Percentiles rank a stretch among this genome's conserved stretches.
These are phyloP conservation scores for Psittacula echo DNA, from an alignment of 2,797 vertebrate genomes.

Conservation along the genomic window DNA sequence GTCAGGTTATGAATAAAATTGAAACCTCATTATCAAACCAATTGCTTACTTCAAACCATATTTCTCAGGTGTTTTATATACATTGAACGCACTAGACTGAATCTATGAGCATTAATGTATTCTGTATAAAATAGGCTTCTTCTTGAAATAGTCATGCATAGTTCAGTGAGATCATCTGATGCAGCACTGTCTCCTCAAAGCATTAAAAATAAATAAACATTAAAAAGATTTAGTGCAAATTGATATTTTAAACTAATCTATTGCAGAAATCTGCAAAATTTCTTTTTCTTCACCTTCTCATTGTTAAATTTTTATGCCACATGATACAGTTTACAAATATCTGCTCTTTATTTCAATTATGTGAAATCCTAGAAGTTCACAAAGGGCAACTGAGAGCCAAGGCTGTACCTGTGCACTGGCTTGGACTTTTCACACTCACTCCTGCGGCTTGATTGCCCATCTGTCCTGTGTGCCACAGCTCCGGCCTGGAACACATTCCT, in stretches of 20 bases:
- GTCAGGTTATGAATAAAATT: neutral
- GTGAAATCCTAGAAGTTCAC: neutral
- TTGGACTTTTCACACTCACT: neutral
- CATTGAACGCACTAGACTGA: neutral
- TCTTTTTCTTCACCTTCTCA: neutral
- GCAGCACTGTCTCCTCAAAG: slow-evolving; percentile 12
- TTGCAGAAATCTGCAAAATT: neutral
- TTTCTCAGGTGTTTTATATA: neutral
- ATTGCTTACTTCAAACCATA: neutral
- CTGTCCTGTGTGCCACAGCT: neutral
- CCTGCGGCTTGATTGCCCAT: neutral
- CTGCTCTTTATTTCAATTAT: neutral
- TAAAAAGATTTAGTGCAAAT: neutral
- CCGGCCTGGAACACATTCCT: neutral
- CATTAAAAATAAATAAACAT: neutral
- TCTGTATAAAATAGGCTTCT: neutral
- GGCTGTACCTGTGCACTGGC: neutral
- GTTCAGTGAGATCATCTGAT: neutral
- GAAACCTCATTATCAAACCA: neutral
- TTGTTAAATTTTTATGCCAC: neutral
- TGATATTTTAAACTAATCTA: neutral
- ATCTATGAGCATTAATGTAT: neutral
- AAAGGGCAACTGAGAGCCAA: neutral
- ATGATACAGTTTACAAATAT: neutral
- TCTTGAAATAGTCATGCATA: slow-evolving; percentile 15